Base-by-base conservation (phyloP, 2,888 invertebrate species). In the Smittia sp. region DNA sequence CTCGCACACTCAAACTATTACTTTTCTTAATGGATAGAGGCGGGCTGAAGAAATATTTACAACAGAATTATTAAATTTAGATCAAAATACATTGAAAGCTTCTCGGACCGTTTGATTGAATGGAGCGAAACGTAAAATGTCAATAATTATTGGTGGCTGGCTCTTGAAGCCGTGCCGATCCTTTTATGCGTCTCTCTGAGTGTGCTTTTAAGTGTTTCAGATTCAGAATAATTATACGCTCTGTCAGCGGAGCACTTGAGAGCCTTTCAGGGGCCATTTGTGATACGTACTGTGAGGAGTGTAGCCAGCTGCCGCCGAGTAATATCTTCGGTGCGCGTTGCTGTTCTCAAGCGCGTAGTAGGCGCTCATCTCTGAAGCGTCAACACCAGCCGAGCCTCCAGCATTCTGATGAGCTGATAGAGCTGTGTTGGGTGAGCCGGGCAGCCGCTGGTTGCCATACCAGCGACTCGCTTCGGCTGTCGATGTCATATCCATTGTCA, bases 381-480 rank as follows among this genome's bases (percentile, higher is more conserved):
- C 83, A 73, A 82, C 77, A 32, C 79, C 78, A 52, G 78, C 78
- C 13, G 58, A 54, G 20, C 54, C 65, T 2, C 58, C 54, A 20
- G 65, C 73, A 22, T 54, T 46, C 11, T 54, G 58, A 73, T 73
- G 54, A 1, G 39, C 62, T 24, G 73, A 62, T 39, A 62, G 38
- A 73, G 80, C 80, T 68, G 79, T 79, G 75, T 81, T 82, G 73
- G 83, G 82, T 39, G 83, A 83, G 74, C 82, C 81, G 63, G 81
- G 81, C 75, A 83, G 78, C 75, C 83, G 80, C 78, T 83, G 83
- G 79, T 79, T 83, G 75, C 83, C 83, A 76, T 83, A 83, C 83
- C 83, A 83, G 78, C 83, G 83, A 76, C 82, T 82, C 78, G 82
- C 81, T 80, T 83, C 83, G 78, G 82, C 82, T 79, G 83, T 81